A percentile compares a stretch with the other conserved stretches of the same genome.
These are phyloP conservation scores for Eristalis arbustorum DNA, from an alignment of 2,888 invertebrate genomes.

Conservation along the genomic window DNA sequence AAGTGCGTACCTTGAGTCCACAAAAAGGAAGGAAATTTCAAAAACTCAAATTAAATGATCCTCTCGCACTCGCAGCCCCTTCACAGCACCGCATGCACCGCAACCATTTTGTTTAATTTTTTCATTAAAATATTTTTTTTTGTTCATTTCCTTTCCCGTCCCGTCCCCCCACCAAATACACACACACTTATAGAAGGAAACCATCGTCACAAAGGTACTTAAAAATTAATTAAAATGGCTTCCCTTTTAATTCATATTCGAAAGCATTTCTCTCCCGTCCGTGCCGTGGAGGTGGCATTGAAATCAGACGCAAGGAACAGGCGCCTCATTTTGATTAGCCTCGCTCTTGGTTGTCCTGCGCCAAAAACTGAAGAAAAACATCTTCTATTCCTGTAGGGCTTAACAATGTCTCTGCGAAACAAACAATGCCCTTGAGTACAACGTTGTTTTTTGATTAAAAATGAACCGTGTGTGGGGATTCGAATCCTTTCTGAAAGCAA, in stretches of 20 bases:
- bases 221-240: conserved; percentile 44
- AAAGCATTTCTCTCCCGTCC: background rate
- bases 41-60: background rate
- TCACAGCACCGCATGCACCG: background rate
- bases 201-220: background rate
- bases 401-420: conserved; percentile 9
- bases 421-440: conserved; percentile 32
- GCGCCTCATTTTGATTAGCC: conserved; percentile 14
- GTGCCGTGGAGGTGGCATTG: conserved; percentile 8
- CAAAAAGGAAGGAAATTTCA: background rate
- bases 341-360: background rate
- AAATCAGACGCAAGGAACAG: background rate
- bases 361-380: background rate
- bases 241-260: conserved; percentile 18
- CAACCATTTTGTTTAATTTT: background rate
- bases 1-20: background rate
- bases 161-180: too few relatives aligned
- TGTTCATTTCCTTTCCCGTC: too few relatives aligned
- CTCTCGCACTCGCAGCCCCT: too few relatives aligned
- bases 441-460: conserved; percentile 31
- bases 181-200: background rate
- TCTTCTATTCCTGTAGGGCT: conserved; percentile 15
- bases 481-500: background rate
- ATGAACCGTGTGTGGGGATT: background rate
- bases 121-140: background rate